Evolutionary conservation across 2,888 invertebrate genomes (phyloP), one percentile per base, ranked within the genome.

Genomic region (Yponomeuta evonymella): DNA sequence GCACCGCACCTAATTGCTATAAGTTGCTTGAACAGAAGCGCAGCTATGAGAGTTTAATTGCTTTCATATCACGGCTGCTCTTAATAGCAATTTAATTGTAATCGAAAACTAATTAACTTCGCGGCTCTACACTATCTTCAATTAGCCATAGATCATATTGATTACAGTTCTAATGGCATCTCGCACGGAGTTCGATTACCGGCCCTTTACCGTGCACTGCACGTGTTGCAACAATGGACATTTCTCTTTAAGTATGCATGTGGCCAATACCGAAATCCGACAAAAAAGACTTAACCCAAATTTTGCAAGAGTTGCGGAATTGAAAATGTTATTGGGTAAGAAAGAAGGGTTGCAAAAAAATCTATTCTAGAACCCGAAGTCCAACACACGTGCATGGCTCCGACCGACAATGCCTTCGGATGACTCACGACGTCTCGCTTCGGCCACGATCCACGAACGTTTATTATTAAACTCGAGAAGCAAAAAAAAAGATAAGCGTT

Each of bases 271-370:
- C 72, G 72, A 73, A 73, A 75, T 76, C 73, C 72, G 76, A 86
- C 86, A 86, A 77, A 78, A 78, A 76, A 71, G 48, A 48, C 78
- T 83, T 86, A 88, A 90, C 89, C 88, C 88, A 90, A 90, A 90
- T 88, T 88, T 88, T 82, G 91, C 87, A 91, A 92, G 91, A 92
- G 91, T 92, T 92, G 90, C 91, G 90, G 88, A 91, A 91, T 91
- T 85, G 77, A 77, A 85, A 86, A 12, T 58, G 15, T 58, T 58
- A 58, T 58, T 12, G 8, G 15, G 85, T 88, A 90, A 90, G 43
- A 43, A 43, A 90, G 43, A 43, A 43, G 91, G 91, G 90, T 90
- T 90, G 89, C 87, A 89, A 92, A 91, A 43, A 90, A 91, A 86
- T 85, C 88, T 86, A 89, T 90, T 88, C 87, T 87, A 48, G 23